Conservation (phyloP, 2,113 vertebrate genomes). For the Micromys minutus region DNA sequence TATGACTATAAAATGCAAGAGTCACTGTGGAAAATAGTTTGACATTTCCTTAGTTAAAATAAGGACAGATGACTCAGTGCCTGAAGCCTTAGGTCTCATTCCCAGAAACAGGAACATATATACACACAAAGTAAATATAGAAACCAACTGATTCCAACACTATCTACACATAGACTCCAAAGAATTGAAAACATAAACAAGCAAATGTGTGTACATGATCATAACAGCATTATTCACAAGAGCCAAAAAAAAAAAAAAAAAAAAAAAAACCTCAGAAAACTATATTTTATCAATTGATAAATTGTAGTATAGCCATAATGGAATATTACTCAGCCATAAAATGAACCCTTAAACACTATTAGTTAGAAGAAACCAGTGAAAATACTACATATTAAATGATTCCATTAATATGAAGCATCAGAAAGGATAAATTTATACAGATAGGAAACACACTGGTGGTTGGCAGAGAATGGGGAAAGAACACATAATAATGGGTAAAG, state of each 20-base stretch:
- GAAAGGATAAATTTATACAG: neutral
- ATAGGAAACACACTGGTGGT: slow-evolving; percentile 7
- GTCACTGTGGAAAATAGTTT: neutral
- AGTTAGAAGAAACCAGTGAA: slow-evolving; percentile 18
- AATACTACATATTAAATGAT: neutral
- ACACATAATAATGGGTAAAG: neutral
- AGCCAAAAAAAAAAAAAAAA: slow-evolving; percentile 10
- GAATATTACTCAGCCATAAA: slow-evolving; percentile 43
- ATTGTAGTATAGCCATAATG: neutral
- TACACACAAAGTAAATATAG: neutral
- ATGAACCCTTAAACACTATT: slow-evolving; percentile 12
- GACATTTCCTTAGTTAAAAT: slow-evolving; percentile 28
- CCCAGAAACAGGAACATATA: neutral
- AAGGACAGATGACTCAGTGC: neutral
- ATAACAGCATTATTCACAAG: slow-evolving; percentile 5
- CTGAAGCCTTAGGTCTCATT: neutral
- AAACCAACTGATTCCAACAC: neutral
- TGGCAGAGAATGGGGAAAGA: neutral
- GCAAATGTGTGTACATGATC: slow-evolving; percentile 11
- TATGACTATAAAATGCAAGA: neutral
- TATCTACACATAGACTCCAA: slow-evolving; percentile 2
- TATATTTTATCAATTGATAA: slow-evolving; percentile 14
- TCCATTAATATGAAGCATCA: neutral
- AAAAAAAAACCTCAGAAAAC: no score
- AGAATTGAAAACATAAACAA: slow-evolving; percentile 42